These are phyloP conservation scores for Cuniculus paca DNA, from an alignment of 2,797 vertebrate genomes.

Conservation along the genomic window DNA sequence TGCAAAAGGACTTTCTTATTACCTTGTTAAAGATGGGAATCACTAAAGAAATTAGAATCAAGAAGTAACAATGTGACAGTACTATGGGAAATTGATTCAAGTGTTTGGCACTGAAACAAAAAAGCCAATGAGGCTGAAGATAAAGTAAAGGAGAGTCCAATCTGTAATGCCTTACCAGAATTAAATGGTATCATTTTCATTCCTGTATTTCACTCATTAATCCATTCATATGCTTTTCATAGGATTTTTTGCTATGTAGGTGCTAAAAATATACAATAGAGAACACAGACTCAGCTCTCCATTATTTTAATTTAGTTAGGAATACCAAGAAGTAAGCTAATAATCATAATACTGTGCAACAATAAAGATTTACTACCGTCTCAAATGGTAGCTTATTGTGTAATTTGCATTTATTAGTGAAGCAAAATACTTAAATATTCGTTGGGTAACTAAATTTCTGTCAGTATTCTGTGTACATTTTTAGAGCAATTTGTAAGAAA, in stretches of 20 bases:
- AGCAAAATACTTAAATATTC: neutral
- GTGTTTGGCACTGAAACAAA: constrained; percentile 1
- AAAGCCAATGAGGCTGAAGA: neutral
- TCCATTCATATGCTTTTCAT: neutral
- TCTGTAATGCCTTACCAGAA: neutral
- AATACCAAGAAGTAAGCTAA: neutral
- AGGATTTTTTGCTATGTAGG: neutral
- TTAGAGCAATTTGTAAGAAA: constrained; percentile 26
- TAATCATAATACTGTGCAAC: neutral
- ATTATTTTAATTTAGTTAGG: constrained; percentile 2
- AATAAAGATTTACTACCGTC: neutral
- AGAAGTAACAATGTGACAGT: neutral
- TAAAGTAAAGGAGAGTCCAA: neutral
- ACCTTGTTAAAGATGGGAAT: neutral
- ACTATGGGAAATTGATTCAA: constrained; percentile 33
- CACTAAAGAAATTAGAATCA: constrained; percentile 3
- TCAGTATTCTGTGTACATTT: neutral
- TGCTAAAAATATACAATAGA: neutral
- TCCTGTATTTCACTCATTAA: neutral
- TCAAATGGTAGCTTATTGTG: neutral
- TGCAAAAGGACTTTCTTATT: neutral
- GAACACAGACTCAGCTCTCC: neutral
- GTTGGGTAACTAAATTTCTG: neutral
- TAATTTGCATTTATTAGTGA: neutral
- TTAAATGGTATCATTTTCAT: neutral